Conservation (phyloP, 1,140 invertebrate genomes). For the Caenorhabditis remanei region DNA sequence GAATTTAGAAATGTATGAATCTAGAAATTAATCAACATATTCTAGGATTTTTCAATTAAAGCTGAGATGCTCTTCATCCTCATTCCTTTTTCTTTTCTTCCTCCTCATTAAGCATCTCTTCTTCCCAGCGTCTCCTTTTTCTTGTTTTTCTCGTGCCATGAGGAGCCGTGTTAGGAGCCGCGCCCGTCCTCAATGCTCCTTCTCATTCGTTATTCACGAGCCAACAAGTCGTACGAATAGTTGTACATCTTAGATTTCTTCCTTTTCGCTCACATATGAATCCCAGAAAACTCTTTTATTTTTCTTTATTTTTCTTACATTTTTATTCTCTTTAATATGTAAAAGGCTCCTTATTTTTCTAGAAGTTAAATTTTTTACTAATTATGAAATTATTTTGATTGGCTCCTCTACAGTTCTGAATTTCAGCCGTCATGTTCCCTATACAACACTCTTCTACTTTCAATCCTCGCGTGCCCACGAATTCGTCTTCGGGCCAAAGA, state of each 20-base stretch:
- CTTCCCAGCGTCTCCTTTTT: too few species aligned
- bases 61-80: neutral
- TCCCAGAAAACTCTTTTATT: neutral
- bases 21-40: too few species aligned
- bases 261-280: neutral
- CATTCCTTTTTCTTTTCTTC: neutral
- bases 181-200: neutral
- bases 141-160: slow-evolving; percentile 43
- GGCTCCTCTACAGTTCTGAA: neutral
- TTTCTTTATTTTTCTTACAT: too few species aligned
- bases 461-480: slow-evolving; percentile 22
- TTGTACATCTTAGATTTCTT: neutral
- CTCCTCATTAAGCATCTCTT: slow-evolving; percentile 30
- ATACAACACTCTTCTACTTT: slow-evolving; percentile 55
- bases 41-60: too few species aligned
- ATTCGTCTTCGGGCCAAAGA: slow-evolving; percentile 55
- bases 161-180: slow-evolving; percentile 39
- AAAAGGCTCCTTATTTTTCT: neutral
- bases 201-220: slow-evolving; percentile 41
- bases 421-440: slow-evolving; percentile 57
- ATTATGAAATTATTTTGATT: too few species aligned
- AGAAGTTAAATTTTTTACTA: too few species aligned
- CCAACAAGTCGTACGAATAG: slow-evolving; percentile 12
- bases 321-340: neutral
- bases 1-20: too few species aligned